These are phyloP conservation scores for Melolontha melolontha DNA, from an alignment of 2,888 invertebrate species.

Conservation along the genomic window DNA sequence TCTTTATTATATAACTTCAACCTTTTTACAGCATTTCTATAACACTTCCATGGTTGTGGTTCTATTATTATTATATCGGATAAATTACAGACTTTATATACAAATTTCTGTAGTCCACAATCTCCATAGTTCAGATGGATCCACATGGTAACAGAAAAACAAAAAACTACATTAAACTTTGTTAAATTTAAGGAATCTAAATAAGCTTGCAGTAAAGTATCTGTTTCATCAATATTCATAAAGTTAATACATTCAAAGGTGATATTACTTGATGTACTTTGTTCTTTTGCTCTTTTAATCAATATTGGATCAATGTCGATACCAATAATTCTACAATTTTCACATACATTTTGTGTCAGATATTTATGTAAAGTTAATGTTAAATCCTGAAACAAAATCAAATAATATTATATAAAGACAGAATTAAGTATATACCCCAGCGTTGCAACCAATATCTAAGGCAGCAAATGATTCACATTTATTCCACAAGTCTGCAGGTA, in stretches of 20 bases:
- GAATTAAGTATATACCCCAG: constrained; percentile 70
- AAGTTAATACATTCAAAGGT: constrained; percentile 73
- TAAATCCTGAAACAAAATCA: constrained; percentile 69
- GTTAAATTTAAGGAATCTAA: constrained; percentile 63
- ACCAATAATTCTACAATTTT: constrained; percentile 70
- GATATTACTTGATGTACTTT: constrained; percentile 66
- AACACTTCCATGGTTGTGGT: constrained; percentile 89
- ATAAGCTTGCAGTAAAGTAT: constrained; percentile 65
- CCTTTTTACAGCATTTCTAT: constrained; percentile 79
- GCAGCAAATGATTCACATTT: constrained; percentile 65
- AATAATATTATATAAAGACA: constrained; percentile 33
- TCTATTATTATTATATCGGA: constrained; percentile 77
- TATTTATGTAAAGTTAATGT: constrained; percentile 71
- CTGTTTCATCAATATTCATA: constrained; percentile 64
- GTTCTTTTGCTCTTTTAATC: constrained; percentile 75
- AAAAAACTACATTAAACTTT: constrained; percentile 77
- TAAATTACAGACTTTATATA: constrained; percentile 69
- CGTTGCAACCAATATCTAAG: constrained; percentile 84
- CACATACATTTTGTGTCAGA: constrained; percentile 64
- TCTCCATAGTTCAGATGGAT: constrained; percentile 89
- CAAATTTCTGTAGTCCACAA: constrained; percentile 74
- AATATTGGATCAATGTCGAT: constrained; percentile 81
- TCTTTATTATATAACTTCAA: constrained; percentile 71
- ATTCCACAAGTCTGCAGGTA: constrained; percentile 69
- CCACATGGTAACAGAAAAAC: constrained; percentile 92